A percentile compares a stretch with the other conserved stretches of the same genome.
These are phyloP conservation scores for Opisthograptis luteolata DNA, from an alignment of 2,888 invertebrate genomes.

Conservation along the genomic window DNA sequence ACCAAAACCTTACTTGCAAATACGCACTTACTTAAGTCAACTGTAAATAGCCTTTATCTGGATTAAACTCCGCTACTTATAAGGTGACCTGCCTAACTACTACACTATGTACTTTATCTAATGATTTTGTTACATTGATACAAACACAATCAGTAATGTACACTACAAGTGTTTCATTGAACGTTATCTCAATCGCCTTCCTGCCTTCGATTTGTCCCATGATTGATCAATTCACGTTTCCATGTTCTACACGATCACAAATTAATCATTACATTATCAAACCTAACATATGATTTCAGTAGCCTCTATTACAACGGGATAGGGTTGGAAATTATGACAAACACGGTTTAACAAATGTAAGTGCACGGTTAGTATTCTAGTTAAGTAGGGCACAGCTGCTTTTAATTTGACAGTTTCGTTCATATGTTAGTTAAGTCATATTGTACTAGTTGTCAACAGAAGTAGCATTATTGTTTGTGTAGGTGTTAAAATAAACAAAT, in stretches of 20 bases:
- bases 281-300: not conserved
- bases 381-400: conserved; percentile 46
- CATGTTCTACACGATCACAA: conserved; percentile 19
- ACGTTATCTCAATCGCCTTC: conserved; percentile 30
- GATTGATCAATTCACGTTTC: conserved; percentile 28
- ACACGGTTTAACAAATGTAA: not conserved
- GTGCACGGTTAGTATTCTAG: conserved; percentile 11
- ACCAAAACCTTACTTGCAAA: no score
- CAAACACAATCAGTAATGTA: conserved; percentile 15
- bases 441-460: conserved; percentile 38
- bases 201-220: conserved; percentile 27
- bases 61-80: no score
- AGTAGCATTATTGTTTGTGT: conserved; percentile 32
- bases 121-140: no score
- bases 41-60: no score
- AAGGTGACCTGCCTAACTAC: no score
- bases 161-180: conserved; percentile 31
- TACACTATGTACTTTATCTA: no score
- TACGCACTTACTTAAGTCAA: no score
- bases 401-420: conserved; percentile 49
- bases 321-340: not conserved
- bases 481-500: conserved; percentile 20
- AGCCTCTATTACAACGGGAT: not conserved
- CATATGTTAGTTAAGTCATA: conserved; percentile 42
- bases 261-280: not conserved